A percentile compares a stretch with the other conserved stretches of the same genome.
phyloP scores from a whole-genome alignment of 2,888 invertebrate species.

The Stictocephala bisonia region DNA sequence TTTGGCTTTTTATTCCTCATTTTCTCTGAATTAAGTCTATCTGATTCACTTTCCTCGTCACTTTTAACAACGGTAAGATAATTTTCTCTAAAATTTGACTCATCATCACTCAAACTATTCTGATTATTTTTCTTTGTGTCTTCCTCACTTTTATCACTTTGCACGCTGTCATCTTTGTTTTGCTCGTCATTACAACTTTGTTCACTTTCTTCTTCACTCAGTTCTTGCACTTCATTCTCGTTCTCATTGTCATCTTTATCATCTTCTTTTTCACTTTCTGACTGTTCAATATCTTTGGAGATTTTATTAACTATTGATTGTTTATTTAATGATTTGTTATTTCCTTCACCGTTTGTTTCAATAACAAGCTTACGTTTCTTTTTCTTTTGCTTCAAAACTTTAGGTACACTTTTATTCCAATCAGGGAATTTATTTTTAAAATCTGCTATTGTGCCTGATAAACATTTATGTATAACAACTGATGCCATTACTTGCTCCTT shows the following conservation, averaged over 20 bases:
- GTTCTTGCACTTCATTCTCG: background rate
- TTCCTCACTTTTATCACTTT: background rate
- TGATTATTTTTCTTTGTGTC: conserved; percentile 6
- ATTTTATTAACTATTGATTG: conserved; percentile 22
- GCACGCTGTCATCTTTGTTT: background rate
- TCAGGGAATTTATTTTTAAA: conserved; percentile 52
- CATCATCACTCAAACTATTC: background rate
- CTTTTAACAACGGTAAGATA: background rate
- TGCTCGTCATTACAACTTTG: background rate
- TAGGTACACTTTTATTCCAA: conserved; percentile 49
- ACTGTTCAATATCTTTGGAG: no score
- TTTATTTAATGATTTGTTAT: conserved; percentile 8
- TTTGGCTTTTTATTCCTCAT: no score
- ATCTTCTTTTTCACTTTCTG: conserved; percentile 32
- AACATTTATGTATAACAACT: conserved; percentile 49
- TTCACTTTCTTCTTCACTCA: background rate
- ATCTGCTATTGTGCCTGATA: conserved; percentile 48
- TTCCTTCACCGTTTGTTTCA: background rate
- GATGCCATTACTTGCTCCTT: conserved; percentile 52
- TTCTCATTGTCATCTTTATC: conserved; percentile 37
- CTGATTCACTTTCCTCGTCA: background rate
- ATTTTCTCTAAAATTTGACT: background rate
- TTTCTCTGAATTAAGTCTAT: background rate
- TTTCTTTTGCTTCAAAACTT: conserved; percentile 28
- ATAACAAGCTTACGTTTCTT: conserved; percentile 29